Evolutionary conservation across 2,113 vertebrate genomes (phyloP).

Genomic region (Setophaga petechia): DNA sequence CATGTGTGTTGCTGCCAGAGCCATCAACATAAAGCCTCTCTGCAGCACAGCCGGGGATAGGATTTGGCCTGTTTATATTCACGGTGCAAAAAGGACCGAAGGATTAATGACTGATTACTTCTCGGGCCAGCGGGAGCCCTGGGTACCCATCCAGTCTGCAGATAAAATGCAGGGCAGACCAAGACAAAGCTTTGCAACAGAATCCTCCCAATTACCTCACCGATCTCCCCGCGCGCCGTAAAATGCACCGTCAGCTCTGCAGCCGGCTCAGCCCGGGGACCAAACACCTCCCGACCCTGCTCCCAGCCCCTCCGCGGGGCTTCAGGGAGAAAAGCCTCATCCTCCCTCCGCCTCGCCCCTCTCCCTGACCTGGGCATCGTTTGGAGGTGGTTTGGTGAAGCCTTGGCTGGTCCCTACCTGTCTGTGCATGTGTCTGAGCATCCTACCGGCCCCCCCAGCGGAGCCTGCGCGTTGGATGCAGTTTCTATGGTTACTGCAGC

Average conservation of each 20-base stretch:
- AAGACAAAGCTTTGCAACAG: constrained; percentile 62
- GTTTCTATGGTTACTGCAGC: constrained; percentile 82
- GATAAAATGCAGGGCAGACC: constrained; percentile 31
- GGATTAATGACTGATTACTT: constrained; percentile 59
- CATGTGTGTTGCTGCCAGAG: not conserved
- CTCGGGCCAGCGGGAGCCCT: not conserved
- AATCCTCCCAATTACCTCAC: constrained; percentile 61
- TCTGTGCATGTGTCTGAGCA: constrained; percentile 17
- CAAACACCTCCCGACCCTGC: not conserved
- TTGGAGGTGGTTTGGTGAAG: not conserved
- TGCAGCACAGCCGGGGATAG: constrained; percentile 21
- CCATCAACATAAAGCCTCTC: constrained; percentile 33
- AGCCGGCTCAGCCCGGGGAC: not conserved
- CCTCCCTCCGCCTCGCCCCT: fast-evolving
- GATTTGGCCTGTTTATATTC: constrained; percentile 60
- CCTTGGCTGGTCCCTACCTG: constrained; percentile 51
- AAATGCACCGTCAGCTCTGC: constrained; percentile 57
- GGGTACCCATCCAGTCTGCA: constrained; percentile 47
- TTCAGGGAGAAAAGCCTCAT: not conserved
- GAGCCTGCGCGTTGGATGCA: constrained; percentile 66
- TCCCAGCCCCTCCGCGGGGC: fast-evolving
- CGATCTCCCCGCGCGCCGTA: not conserved
- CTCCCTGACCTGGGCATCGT: not conserved
- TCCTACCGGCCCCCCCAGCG: constrained; percentile 2
- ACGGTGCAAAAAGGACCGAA: constrained; percentile 19